Percentiles rank a stretch among this genome's conserved stretches.
phyloP scores from a whole-genome alignment of 2,797 vertebrate genomes.

The Phataginus tetradactyla region DNA sequence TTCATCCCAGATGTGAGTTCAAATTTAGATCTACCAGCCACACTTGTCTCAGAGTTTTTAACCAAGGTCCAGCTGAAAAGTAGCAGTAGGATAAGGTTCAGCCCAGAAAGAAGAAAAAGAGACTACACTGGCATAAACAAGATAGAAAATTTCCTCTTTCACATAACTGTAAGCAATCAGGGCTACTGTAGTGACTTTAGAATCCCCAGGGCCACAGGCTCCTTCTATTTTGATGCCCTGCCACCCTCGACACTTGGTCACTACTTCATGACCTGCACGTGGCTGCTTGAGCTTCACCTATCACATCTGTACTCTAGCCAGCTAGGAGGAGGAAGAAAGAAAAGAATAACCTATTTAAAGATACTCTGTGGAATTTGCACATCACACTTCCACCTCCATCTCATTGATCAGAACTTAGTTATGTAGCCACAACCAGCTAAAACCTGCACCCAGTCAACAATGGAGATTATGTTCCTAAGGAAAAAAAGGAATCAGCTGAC shows the following conservation, averaged over 20 bases:
- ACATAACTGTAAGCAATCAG: background rate
- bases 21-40: conserved; percentile 11
- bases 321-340: background rate
- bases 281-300: background rate
- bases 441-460: background rate
- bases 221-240: background rate
- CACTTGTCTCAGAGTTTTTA: background rate
- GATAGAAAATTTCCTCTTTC: background rate
- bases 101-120: background rate
- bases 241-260: conserved; percentile 39
- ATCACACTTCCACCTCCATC: background rate
- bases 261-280: background rate
- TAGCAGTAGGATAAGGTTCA: conserved; percentile 19
- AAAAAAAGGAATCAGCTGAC: background rate
- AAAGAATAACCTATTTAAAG: background rate
- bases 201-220: background rate
- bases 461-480: background rate
- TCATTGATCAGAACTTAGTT: conserved; percentile 14
- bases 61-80: conserved; percentile 5
- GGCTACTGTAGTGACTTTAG: background rate
- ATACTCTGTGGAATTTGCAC: background rate
- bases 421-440: background rate
- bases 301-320: background rate
- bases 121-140: conserved; percentile 2
- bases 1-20: background rate